Base-by-base conservation (phyloP, 2,113 vertebrate species). In the Pimephales promelas region DNA sequence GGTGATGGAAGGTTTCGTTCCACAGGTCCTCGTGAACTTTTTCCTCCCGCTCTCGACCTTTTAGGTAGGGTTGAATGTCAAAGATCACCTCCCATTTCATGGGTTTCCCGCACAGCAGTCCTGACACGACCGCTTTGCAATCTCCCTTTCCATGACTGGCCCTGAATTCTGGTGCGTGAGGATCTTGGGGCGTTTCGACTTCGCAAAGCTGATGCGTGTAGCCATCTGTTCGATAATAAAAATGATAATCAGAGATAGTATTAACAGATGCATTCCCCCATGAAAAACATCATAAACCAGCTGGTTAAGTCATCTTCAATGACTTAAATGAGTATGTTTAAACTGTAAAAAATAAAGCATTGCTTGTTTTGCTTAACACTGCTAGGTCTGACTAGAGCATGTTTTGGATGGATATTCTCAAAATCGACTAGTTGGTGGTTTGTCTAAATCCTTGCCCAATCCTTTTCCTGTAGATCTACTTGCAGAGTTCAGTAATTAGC, bases 1-100 rank as follows among this genome's bases (percentile, higher is more conserved):
- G 90, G 87, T 99, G 96, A 89, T 99, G 97, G 92, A 98, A 97
- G 86, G 97, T 98, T 91, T 97, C 96, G 0, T 92, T 96, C 98
- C 98, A 99, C 64, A 96, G 89, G 79, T 99, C 97, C 0, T 92
- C 86, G 0, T 95, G 94, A 0, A 91, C 90, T 0, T 92, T 94
- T 3, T 88, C 93, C 86, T 85, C 93, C 0, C 89, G 91, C 64
- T 94, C 93, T 0, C 90, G 88, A 9, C 95, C 94, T 16, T 68
- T 92, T 85, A 97, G 92, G 28, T 95, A 95, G 2, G 94, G 93
- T 7, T 80, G 84, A 71, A 98, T 93, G 16, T 98, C 96, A 40
- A 99, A 99, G 24, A 90, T 9, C 10, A 99, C 95, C 82, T 99
- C 97, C 98, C 97, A 99, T 89, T 95, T 95, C 70, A 95, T 34